phyloP scores from a whole-genome alignment of 2,888 invertebrate species.

The Shargacucullia verbasci region DNA sequence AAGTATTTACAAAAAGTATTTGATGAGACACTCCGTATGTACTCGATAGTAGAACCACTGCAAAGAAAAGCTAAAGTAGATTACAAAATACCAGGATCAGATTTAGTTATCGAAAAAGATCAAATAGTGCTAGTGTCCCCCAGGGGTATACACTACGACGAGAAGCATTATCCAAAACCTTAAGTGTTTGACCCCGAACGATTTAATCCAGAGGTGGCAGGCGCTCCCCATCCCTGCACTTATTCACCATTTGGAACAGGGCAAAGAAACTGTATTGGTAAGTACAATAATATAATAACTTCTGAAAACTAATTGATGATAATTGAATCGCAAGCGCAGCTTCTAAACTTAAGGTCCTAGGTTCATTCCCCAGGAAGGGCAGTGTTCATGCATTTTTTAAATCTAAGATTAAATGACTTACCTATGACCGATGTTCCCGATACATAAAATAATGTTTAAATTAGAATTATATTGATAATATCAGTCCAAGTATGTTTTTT shows the following conservation, averaged over 20 bases:
- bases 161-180: constrained; percentile 77
- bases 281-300: constrained; percentile 35
- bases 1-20: constrained; percentile 76
- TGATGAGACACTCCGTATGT: constrained; percentile 77
- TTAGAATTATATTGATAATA: too few relatives aligned
- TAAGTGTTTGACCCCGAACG: constrained; percentile 81
- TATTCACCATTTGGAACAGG: constrained; percentile 80
- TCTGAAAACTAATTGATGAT: too few relatives aligned
- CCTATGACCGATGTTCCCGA: too few relatives aligned
- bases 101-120: constrained; percentile 70
- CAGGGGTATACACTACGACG: constrained; percentile 77
- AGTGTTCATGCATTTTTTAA: too few relatives aligned
- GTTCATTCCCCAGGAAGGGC: too few relatives aligned
- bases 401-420: too few relatives aligned
- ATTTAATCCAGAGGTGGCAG: constrained; percentile 71
- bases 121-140: constrained; percentile 67
- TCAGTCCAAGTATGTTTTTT: too few relatives aligned
- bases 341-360: too few relatives aligned
- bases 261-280: constrained; percentile 81
- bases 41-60: constrained; percentile 77
- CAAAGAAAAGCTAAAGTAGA: constrained; percentile 68
- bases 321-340: too few relatives aligned
- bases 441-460: too few relatives aligned
- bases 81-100: constrained; percentile 73
- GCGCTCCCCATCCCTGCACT: constrained; percentile 68